phyloP scores from a whole-genome alignment of 1,140 invertebrate genomes.

The Akabosia matsudoensis region DNA sequence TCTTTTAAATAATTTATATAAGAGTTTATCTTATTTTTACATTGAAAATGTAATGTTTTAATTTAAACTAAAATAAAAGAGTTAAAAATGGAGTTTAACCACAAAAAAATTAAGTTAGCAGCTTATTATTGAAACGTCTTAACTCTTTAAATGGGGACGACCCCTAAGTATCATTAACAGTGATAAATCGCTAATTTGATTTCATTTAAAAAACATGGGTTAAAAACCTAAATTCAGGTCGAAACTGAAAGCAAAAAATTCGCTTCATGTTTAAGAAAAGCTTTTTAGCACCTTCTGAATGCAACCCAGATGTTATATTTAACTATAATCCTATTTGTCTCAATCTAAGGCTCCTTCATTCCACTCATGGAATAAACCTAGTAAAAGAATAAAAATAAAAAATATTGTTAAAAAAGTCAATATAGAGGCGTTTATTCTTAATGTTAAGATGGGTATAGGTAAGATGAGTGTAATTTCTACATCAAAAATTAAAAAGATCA shows the following conservation, averaged over 20 bases:
- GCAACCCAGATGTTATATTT: conserved; percentile 20
- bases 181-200: conserved; percentile 1
- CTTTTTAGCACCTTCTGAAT: background rate
- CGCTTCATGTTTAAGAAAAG: conserved; percentile 11
- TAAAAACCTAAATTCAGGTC: background rate
- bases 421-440: background rate
- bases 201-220: background rate
- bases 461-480: conserved; percentile 27
- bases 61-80: conserved; percentile 10
- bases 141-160: background rate
- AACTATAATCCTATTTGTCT: conserved; percentile 15
- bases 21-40: background rate
- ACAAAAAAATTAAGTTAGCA: conserved; percentile 11
- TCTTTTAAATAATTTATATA: background rate
- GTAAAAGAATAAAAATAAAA: conserved; percentile 1
- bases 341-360: conserved; percentile 13
- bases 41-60: conserved; percentile 7
- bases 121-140: background rate
- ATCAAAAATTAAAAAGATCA: conserved; percentile 7
- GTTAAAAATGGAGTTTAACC: conserved; percentile 9
- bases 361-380: background rate
- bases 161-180: conserved; percentile 9
- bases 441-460: conserved; percentile 10
- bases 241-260: background rate
- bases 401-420: background rate